These are phyloP conservation scores for Caenorhabditis latens DNA, from an alignment of 1,140 invertebrate species.

Conservation along the genomic window DNA sequence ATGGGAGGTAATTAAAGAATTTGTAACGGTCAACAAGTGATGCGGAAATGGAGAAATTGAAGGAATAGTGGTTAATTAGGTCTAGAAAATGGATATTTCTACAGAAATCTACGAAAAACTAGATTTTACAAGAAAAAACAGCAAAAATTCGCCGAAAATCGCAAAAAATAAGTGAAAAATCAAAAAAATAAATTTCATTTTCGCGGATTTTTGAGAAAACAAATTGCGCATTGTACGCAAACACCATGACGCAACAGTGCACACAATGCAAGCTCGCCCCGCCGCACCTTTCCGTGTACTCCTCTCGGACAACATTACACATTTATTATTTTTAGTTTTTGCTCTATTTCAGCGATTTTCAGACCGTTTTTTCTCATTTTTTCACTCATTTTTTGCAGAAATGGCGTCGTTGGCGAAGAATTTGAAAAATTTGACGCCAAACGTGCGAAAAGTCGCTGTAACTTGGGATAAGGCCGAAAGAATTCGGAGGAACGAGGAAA, in stretches of 20 bases:
- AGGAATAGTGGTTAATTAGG: not conserved
- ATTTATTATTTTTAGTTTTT: not conserved
- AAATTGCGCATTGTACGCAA: not conserved
- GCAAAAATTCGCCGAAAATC: not conserved
- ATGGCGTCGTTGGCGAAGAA: constrained; percentile 72
- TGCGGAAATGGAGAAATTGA: not conserved
- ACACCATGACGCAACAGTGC: not conserved
- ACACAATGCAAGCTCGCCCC: not conserved
- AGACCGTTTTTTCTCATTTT: not conserved
- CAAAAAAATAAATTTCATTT: constrained; percentile 21
- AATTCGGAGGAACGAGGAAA: constrained; percentile 76
- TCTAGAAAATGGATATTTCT: no score
- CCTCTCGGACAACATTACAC: not conserved
- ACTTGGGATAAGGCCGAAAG: constrained; percentile 77
- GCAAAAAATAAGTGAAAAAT: not conserved
- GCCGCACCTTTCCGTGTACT: not conserved
- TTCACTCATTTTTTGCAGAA: not conserved
- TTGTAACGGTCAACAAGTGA: not conserved
- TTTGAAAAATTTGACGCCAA: constrained; percentile 69
- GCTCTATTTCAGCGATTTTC: not conserved
- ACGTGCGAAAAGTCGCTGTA: constrained; percentile 69
- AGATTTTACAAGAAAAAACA: not conserved
- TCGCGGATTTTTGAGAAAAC: not conserved
- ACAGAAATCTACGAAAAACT: no score
- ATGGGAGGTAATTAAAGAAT: not conserved